These are phyloP conservation scores for Lophura nycthemera DNA, from an alignment of 2,113 vertebrate species.

Conservation along the genomic window DNA sequence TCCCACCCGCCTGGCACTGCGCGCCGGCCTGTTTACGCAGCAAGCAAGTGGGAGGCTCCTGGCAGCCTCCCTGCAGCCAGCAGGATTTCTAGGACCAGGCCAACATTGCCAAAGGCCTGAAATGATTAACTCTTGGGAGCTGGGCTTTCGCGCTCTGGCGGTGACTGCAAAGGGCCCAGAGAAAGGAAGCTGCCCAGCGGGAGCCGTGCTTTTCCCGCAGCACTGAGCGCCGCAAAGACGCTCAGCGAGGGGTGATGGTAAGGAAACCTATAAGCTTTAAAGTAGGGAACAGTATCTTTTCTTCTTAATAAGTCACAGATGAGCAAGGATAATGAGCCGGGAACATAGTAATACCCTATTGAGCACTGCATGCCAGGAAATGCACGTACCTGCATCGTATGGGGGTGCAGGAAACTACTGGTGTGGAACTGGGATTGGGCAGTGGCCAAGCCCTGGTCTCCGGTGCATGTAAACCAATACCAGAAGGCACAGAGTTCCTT, in stretches of 20 bases:
- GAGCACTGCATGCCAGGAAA: not conserved
- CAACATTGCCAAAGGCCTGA: not conserved
- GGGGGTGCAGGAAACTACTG: not conserved
- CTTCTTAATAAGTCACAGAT: not conserved
- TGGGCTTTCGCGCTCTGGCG: not conserved
- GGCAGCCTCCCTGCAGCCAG: constrained; percentile 19
- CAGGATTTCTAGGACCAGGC: not conserved
- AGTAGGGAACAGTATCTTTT: not conserved
- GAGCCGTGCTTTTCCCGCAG: rapidly evolving
- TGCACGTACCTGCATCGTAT: not conserved
- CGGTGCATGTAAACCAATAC: not conserved
- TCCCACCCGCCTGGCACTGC: constrained; percentile 40
- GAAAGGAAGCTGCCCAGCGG: rapidly evolving
- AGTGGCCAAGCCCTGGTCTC: rapidly evolving
- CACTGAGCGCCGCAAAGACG: rapidly evolving
- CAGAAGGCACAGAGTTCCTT: not conserved
- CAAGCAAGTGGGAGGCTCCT: constrained; percentile 37
- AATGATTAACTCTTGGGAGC: not conserved
- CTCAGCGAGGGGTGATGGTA: not conserved
- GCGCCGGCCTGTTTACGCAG: constrained; percentile 31
- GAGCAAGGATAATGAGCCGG: not conserved
- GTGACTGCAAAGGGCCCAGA: not conserved
- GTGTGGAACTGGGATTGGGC: not conserved
- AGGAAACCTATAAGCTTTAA: not conserved
- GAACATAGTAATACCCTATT: not conserved